Base-by-base conservation (phyloP, 2,113 vertebrate species). In the Notiomystis cincta region DNA sequence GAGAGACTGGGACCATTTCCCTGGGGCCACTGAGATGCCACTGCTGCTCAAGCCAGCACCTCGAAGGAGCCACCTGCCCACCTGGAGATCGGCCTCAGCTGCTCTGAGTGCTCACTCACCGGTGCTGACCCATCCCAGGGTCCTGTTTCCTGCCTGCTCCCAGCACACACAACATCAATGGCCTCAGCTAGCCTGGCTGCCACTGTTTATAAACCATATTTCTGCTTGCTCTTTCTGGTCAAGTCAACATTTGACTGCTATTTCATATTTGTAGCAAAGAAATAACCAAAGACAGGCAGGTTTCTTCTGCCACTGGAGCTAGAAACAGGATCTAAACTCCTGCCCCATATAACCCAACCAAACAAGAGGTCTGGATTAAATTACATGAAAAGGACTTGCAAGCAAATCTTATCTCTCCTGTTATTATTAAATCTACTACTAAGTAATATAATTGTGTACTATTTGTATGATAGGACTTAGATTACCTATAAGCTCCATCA, bases 401-500 rank as follows among this genome's bases (percentile, higher is more conserved):
- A 91, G 37, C 18, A 95, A 96, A 85, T 70, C 23, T 69, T 77
- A 5, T 66, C 42, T 81, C 58, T 77, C 44, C 45, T 58, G 38
- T 45, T 80, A 80, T 96, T 76, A 96, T 73, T 91, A 77, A 85
- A 93, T 87, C 31, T 71, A 28, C 45, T 79, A 44, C 45, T 77
- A 73, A 80, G 37, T 53, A 85, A 89, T 82, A 45, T 3, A 38
- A 86, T 69, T 92, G 40, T n/a, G 7, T 40, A 77, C 71, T 44
- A 61, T 70, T 93, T 80, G 28, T 48, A 28, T 7, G 38, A 73
- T 54, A 70, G 0, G 0, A 24, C 15, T 94, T 72, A 33, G 31
- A 88, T 58, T 77, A 54, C 45, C 30, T 42, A 48, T 24, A 78
- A 81, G 6, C 20, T 44, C 19, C 7, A 76, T 38, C 13, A 76